Evolutionary conservation across 2,797 vertebrate species (phyloP), one percentile per base, ranked within the genome.

Genomic region (Syngnathus rostellatus): DNA sequence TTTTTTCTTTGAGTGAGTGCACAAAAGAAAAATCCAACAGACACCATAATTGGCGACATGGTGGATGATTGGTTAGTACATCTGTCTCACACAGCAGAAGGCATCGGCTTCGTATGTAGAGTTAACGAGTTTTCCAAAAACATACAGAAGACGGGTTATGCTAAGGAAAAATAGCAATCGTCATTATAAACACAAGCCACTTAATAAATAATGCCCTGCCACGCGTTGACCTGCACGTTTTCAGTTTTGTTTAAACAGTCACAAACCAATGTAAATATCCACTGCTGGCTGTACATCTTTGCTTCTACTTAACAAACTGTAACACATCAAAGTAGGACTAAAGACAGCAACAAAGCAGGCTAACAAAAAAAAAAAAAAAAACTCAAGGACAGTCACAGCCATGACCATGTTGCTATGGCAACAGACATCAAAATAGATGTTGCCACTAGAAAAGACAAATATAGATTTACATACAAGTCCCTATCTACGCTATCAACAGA

Each of bases 361-460:
- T 73, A 39, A 61, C 67, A 68, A 68, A 67, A 12, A 54, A 82
- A 68, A 67, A 12, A 54, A 82, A 81, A 62, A 65, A 71, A 76
- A 31, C 67, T 66, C 21, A 1, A 59, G 66, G 45, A 16, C 41
- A 68, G 67, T 55, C 51, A 58, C 68, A 68, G 53, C 69, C 66
- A 73, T 54, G 25, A 68, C 50, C 17, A 67, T 72, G 85, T 80
- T 85, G 74, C 81, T 67, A 83, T 72, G 77, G 72, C 63, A 63
- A 81, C 79, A 31, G 64, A 79, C 61, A 68, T 48, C 38, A 66
- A 65, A 67, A 69, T 2, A 0, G 59, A 67, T 53, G 37, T 45
- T 1, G 14, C 16, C 14, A 6, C 45, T 17, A 48, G 17, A 48
- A 48, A 48, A 19, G 46, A 16, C 46, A 48, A 48, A 48, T 17